A percentile compares a stretch with the other conserved stretches of the same genome.
Conservation (phyloP, 1,140 invertebrate species). For the Drosophila bifasciata region DNA sequence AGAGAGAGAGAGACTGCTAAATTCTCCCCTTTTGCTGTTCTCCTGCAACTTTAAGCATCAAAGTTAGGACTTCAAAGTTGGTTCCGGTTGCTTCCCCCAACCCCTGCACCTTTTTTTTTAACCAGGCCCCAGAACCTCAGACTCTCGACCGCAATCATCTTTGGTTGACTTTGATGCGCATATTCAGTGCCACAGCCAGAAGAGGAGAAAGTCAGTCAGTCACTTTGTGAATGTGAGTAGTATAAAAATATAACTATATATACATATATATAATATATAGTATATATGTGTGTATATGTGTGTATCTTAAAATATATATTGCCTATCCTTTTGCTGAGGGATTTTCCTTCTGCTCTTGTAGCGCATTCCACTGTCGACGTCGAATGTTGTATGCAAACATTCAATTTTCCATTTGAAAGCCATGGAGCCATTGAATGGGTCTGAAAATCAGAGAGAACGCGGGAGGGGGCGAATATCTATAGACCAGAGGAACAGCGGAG, state of each 20-base stretch:
- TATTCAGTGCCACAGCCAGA: too few species aligned
- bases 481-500: not conserved
- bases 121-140: too few species aligned
- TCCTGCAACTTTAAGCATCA: not conserved
- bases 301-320: conserved; percentile 13
- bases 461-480: not conserved
- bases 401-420: conserved; percentile 53
- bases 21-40: too few species aligned
- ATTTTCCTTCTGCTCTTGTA: conserved; percentile 40
- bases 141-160: conserved; percentile 28
- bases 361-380: conserved; percentile 69
- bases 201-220: too few species aligned
- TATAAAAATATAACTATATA: too few species aligned
- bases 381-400: conserved; percentile 78
- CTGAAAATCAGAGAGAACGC: too few species aligned
- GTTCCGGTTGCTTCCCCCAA: not conserved
- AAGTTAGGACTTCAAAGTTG: conserved; percentile 12
- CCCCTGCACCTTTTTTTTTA: too few species aligned
- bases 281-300: not conserved
- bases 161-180: conserved; percentile 26
- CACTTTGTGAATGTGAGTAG: too few species aligned
- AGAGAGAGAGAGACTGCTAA: too few species aligned
- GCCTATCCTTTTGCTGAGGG: conserved; percentile 3
- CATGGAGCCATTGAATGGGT: not conserved
- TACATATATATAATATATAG: conserved; percentile 7